phyloP scores from a whole-genome alignment of 2,888 invertebrate genomes.

The Sisyra nigra region DNA sequence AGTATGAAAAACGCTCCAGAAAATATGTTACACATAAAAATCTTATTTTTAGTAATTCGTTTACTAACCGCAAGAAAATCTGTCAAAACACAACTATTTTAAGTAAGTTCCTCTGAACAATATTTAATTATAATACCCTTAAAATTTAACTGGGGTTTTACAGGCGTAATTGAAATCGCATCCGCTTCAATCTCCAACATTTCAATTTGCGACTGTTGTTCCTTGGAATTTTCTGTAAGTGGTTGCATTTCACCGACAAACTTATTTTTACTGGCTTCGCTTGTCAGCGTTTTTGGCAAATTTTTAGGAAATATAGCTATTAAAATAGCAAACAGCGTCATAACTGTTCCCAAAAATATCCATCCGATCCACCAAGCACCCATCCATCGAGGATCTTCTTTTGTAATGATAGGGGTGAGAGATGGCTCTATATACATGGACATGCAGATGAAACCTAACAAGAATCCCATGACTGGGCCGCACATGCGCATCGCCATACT shows the following conservation, averaged over 20 bases:
- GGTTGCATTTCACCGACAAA: conserved; percentile 17
- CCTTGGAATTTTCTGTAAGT: conserved; percentile 8
- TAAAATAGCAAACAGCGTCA: conserved; percentile 42
- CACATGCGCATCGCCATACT: conserved; percentile 50
- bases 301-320: conserved; percentile 53
- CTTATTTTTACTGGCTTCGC: conserved; percentile 31
- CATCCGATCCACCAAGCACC: conserved; percentile 74
- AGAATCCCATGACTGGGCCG: conserved; percentile 54
- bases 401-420: conserved; percentile 44
- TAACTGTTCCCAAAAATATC: conserved; percentile 42
- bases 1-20: conserved; percentile 48
- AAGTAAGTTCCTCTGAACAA: conserved; percentile 3
- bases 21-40: conserved; percentile 46
- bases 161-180: not conserved
- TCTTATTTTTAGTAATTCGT: conserved; percentile 42
- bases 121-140: not conserved
- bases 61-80: conserved; percentile 41
- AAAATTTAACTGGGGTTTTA: not conserved
- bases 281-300: conserved; percentile 43
- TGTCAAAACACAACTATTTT: conserved; percentile 15
- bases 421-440: conserved; percentile 48
- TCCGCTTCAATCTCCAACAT: conserved; percentile 15
- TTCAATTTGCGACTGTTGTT: conserved; percentile 21
- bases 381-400: conserved; percentile 57
- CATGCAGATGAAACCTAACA: conserved; percentile 44